Conservation (phyloP, 2,888 invertebrate genomes). For the Lapara coniferarum region DNA sequence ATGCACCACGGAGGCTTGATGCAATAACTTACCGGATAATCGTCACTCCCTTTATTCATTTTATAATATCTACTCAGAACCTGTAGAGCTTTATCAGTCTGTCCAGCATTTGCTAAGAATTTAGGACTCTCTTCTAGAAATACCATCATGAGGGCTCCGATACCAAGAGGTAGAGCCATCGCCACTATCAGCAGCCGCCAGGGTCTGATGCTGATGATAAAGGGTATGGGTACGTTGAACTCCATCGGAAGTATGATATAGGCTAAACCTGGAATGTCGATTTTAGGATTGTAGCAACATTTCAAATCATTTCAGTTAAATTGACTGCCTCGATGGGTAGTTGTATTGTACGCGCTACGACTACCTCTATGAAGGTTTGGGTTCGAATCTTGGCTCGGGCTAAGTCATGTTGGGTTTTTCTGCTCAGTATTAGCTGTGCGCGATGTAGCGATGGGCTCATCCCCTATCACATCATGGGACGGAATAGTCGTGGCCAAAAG, state of each 20-base stretch:
- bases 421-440: no score
- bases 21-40: slow-evolving; percentile 50
- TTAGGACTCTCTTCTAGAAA: slow-evolving; percentile 89
- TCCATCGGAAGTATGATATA: slow-evolving; percentile 85
- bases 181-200: slow-evolving; percentile 87
- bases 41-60: slow-evolving; percentile 51
- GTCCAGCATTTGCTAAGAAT: slow-evolving; percentile 85
- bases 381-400: no score
- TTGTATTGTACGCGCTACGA: no score
- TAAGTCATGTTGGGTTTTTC: no score
- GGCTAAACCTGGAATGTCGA: slow-evolving; percentile 78
- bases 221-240: slow-evolving; percentile 59
- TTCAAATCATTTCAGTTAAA: no score
- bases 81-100: slow-evolving; percentile 79
- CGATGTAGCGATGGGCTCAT: no score
- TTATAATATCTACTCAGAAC: slow-evolving; percentile 53
- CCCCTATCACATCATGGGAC: no score
- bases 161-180: slow-evolving; percentile 53
- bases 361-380: no score
- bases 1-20: not conserved
- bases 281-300: not conserved
- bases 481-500: no score
- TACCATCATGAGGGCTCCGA: slow-evolving; percentile 82
- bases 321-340: no score
- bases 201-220: slow-evolving; percentile 82